Evolutionary conservation across 2,797 vertebrate genomes (phyloP).

Genomic region (Eulemur coronatus): DNA sequence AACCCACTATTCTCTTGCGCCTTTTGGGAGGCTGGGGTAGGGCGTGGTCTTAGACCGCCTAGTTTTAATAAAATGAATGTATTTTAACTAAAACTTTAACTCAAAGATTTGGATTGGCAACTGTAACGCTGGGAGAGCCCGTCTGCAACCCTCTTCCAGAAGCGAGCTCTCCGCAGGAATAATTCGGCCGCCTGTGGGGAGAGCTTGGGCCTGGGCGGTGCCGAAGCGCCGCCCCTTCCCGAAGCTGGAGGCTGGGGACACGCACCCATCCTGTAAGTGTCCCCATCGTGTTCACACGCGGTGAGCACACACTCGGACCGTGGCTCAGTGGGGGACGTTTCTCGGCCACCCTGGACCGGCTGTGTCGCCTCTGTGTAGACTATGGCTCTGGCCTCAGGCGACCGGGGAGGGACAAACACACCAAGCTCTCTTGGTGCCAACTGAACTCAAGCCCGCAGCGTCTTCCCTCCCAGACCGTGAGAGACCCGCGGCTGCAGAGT

Average conservation of each 20-base stretch:
- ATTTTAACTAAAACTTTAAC: constrained; percentile 51
- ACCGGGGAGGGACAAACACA: not conserved
- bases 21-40: not conserved
- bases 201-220: not conserved
- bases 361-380: not conserved
- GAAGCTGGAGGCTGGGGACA: not conserved
- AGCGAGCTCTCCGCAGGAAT: not conserved
- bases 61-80: constrained; percentile 51
- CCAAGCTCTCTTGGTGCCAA: not conserved
- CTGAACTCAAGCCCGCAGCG: not conserved
- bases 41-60: not conserved
- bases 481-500: not conserved
- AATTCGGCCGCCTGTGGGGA: not conserved
- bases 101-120: not conserved
- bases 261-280: not conserved
- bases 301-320: not conserved
- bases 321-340: not conserved
- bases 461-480: not conserved
- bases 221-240: not conserved
- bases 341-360: not conserved
- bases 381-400: not conserved
- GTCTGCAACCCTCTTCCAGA: not conserved
- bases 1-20: not conserved
- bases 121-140: not conserved
- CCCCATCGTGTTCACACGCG: not conserved